Conservation (phyloP, 2,888 invertebrate species). For the Phaedon cochleariae region DNA sequence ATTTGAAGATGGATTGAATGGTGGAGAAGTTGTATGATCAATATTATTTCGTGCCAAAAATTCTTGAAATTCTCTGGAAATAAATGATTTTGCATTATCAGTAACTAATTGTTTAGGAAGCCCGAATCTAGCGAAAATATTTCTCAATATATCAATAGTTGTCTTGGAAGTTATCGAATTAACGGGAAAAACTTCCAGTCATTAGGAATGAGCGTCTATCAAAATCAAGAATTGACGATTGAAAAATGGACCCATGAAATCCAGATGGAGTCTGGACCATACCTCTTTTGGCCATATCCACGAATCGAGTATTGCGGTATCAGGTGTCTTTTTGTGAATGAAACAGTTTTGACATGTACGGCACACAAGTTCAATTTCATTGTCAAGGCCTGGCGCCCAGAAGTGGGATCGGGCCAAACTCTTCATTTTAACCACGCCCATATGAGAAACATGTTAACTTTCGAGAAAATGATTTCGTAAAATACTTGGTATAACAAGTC, state of each 20-base stretch:
- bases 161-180: too few relatives aligned
- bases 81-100: constrained; percentile 38
- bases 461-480: constrained; percentile 34
- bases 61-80: constrained; percentile 37
- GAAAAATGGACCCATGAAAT: constrained; percentile 37
- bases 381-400: too few relatives aligned
- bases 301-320: constrained; percentile 23
- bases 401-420: too few relatives aligned
- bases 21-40: constrained; percentile 39
- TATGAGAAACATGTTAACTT: constrained; percentile 43
- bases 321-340: too few relatives aligned
- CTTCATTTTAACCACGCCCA: constrained; percentile 47
- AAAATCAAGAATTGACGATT: constrained; percentile 33
- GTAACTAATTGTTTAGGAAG: constrained; percentile 36
- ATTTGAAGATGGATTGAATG: constrained; percentile 32
- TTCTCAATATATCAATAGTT: too few relatives aligned
- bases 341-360: constrained; percentile 12
- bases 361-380: constrained; percentile 47
- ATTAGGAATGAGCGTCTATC: constrained; percentile 40
- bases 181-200: constrained; percentile 39
- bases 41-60: constrained; percentile 42
- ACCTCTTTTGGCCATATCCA: too few relatives aligned
- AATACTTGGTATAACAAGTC: constrained; percentile 43
- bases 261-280: constrained; percentile 38
- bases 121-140: constrained; percentile 36